Base-by-base conservation (phyloP, 2,113 vertebrate species). In the Melierax canorus region DNA sequence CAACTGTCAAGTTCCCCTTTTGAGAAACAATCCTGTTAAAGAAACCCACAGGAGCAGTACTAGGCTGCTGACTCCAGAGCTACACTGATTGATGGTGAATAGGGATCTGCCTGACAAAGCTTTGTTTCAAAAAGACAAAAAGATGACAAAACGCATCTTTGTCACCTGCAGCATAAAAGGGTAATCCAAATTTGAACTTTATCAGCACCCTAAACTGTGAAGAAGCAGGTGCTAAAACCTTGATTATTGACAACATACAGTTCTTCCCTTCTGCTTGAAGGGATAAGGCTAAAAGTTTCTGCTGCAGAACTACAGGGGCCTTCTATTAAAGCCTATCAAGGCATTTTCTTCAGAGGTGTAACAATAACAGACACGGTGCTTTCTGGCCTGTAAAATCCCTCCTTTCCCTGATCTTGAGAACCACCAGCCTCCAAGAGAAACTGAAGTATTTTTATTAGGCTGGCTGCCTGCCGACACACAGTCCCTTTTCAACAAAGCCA, bases 321-420 rank as follows among this genome's bases (percentile, higher is more conserved):
- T 77, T 74, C 45, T 81, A 22, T 46, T 46, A 66, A 53, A 56
- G 48, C 34, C 63, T 36, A 22, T 43, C 60, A 55, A 76, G 32
- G 63, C 59, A 53, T 83, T 77, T 95, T 72, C 63, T 94, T 73
- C 39, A 48, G 63, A 60, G 12, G 21, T 46, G 8, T 51, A 79
- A 76, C 53, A 82, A 18, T 73, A 88, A 75, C 26, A 79, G 71
- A 34, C 0, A 0, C 23, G 18, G 63, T 11, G 22, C 11, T 69
- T 94, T 84, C 83, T 69, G 80, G 39, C 38, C 63, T 74, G 55
- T 45, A 80, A 92, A 95, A 86, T 51, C 68, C 51, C 62, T 72
- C 43, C 63, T 11, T 78, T 60, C 77, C 50, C 41, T 86, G 83
- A 76, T 51, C 79, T 27, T 60, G 36, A 82, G 63, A 92, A 79